phyloP scores from a whole-genome alignment of 2,888 invertebrate genomes.

The Yponomeuta sedellus region DNA sequence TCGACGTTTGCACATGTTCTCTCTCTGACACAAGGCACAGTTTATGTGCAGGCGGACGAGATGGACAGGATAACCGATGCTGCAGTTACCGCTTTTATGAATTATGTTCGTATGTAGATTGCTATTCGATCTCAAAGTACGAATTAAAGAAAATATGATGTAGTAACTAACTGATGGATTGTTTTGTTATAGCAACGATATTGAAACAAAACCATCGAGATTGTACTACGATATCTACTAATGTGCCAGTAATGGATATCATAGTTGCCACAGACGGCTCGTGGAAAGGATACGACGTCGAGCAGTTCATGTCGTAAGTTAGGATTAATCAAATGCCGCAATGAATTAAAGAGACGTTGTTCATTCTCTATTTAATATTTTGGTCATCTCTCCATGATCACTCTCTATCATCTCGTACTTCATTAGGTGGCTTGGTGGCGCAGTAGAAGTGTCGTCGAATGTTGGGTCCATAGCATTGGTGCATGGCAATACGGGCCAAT shows the following conservation, averaged over 20 bases:
- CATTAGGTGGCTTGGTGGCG: slow-evolving; percentile 73
- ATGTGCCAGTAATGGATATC: slow-evolving; percentile 67
- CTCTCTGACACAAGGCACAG: slow-evolving; percentile 57
- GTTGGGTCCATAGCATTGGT: slow-evolving; percentile 77
- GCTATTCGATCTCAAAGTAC: background rate
- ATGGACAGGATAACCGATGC: slow-evolving; percentile 64
- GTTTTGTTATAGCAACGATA: slow-evolving; percentile 39
- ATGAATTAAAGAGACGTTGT: too few species aligned
- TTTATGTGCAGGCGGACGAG: slow-evolving; percentile 57
- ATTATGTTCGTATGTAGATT: slow-evolving; percentile 64
- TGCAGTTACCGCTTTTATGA: slow-evolving; percentile 66
- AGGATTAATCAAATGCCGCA: too few species aligned
- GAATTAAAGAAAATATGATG: background rate
- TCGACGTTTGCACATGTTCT: slow-evolving; percentile 59
- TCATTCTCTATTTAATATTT: background rate
- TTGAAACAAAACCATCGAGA: slow-evolving; percentile 43
- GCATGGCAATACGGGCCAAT: slow-evolving; percentile 78
- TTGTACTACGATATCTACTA: slow-evolving; percentile 43
- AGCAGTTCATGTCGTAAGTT: slow-evolving; percentile 74
- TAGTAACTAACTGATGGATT: background rate
- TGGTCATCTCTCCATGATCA: background rate
- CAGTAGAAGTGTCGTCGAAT: slow-evolving; percentile 75
- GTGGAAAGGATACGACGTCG: slow-evolving; percentile 72
- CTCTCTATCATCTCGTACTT: background rate
- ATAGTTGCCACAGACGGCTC: slow-evolving; percentile 77